Evolutionary conservation across 2,888 invertebrate genomes (phyloP), one percentile per base, ranked within the genome.

Genomic region (Agonopterix heracliana): DNA sequence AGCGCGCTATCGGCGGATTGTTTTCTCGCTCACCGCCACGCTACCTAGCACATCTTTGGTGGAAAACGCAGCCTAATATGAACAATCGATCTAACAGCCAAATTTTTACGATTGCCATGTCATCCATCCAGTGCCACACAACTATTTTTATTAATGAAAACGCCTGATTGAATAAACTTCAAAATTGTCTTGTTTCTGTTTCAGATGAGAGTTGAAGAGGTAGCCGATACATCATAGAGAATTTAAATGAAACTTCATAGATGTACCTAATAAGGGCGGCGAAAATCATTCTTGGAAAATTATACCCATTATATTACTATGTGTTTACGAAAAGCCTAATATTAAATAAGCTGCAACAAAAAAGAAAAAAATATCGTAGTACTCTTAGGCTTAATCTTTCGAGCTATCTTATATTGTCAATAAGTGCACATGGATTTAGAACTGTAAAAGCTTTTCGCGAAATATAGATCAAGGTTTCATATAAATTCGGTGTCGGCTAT

Each of bases 201-300:
- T 47, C 89, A 89, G 89, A 89, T 82, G 89, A 89, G 64, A 89
- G 89, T 89, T 89, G 89, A 89, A 89, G 87, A 82, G 82, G 71
- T 75, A 70, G 77, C 76, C 55, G 67, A 70, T 63, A 61, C 71
- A 60, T 67, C 71, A 72, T 81, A 83, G 83, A 81, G 82, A 80
- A 84, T 80, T 80, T 81, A 77, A 84, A 81, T 79, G 79, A 82
- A 88, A 82, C 75, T 83, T 82, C 73, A 76, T 86, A 86, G 81
- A 79, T 81, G 82, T 85, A 85, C 79, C 80, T 81, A 79, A 78
- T 74, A 74, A 71, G 78, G 78, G 78, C 78, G 78, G 81, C 81
- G 76, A 78, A 81, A 76, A 78, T 76, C 78, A 77, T 76, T 81
- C 69, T 84, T 75, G 72, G 78, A 78, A 26, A 78, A 77, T 72